A percentile compares a stretch with the other conserved stretches of the same genome.
Conservation (phyloP, 92 coral and sea anemone genomes). For the Hydrozoanthus gracilis region DNA sequence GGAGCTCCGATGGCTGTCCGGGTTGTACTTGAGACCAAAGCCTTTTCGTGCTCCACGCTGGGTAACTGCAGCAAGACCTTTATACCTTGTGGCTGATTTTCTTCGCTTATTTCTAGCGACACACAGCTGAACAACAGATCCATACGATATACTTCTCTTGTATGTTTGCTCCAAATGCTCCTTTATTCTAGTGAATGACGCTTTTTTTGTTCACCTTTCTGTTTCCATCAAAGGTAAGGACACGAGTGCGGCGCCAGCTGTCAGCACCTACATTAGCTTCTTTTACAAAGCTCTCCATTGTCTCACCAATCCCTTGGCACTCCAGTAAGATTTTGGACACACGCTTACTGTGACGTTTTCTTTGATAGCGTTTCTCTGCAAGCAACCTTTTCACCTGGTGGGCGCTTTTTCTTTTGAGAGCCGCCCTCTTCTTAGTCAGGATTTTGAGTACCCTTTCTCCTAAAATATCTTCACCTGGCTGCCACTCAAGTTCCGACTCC, state of each 20-base stretch:
- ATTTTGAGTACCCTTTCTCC: slow-evolving; percentile 46
- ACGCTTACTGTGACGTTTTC: slow-evolving; percentile 55
- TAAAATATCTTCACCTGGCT: slow-evolving; percentile 20
- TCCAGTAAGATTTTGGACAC: slow-evolving; percentile 54
- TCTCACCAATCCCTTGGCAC: slow-evolving; percentile 61
- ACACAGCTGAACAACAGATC: slow-evolving; percentile 75
- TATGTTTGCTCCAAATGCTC: slow-evolving; percentile 66
- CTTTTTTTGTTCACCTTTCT: slow-evolving; percentile 62
- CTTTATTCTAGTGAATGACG: slow-evolving; percentile 67
- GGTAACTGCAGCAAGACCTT: slow-evolving; percentile 58
- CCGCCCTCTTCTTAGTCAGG: slow-evolving; percentile 45
- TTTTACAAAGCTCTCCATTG: slow-evolving; percentile 59
- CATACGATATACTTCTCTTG: slow-evolving; percentile 58
- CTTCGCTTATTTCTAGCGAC: slow-evolving; percentile 67
- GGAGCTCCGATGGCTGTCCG: slow-evolving; percentile 75
- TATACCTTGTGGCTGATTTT: not conserved
- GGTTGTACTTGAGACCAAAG: slow-evolving; percentile 65
- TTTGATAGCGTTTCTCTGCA: slow-evolving; percentile 50
- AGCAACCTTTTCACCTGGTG: slow-evolving; percentile 46
- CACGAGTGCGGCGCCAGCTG: slow-evolving; percentile 71
- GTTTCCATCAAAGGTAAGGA: slow-evolving; percentile 71
- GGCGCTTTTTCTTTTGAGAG: slow-evolving; percentile 35
- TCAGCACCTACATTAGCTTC: slow-evolving; percentile 68
- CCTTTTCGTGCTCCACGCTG: slow-evolving; percentile 65
- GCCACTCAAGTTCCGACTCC: slow-evolving; percentile 46